Base-by-base conservation (phyloP, 2,113 vertebrate genomes). In the Prionailurus viverrinus region DNA sequence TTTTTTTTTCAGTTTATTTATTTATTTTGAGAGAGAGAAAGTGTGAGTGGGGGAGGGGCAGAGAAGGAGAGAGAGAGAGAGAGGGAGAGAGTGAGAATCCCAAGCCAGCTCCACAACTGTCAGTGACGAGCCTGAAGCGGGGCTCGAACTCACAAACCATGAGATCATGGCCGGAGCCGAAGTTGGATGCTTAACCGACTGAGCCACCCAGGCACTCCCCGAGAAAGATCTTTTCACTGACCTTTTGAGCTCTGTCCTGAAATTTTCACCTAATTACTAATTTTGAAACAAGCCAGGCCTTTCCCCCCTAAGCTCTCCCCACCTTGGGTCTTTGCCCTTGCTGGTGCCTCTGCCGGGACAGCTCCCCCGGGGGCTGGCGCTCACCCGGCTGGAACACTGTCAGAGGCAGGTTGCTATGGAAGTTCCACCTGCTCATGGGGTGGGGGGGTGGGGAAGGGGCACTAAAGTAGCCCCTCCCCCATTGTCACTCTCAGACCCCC, bases 301-400 rank as follows among this genome's bases (percentile, higher is more conserved):
- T 31, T 25, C 1, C 11, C 10, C 58, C 12, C 25, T 21, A 31
- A n/a, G 29, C 48, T 39, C n/a, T 68, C 21, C 0, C 4, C 6
- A 2, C 15, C 14, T 16, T 27, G 25, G 41, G 25, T 15, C 41
- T 16, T 29, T 29, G 41, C 41, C 73, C 7, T 4, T 13, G n/a
- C 53, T 2, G 11, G 63, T 16, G 19, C 4, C 27, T 53, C 48
- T 45, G 61, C 33, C 23, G 1, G 5, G 21, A 45, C 36, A 2
- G 31, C 48, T 0, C 9, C 36, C 58, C 21, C 7, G 14, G 36
- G 0, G 45, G 39, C 61, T 27, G 51, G 71, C 0, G 0, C 7
- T 14, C 29, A 0, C 36, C 0, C 1, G 13, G 48, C 36, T 23
- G 9, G 65, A 4, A 7, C 39, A 2, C 63, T 36, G 18, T 4